Evolutionary conservation across 2,797 vertebrate genomes (phyloP).

Genomic region (Thripadectes ignobilis): DNA sequence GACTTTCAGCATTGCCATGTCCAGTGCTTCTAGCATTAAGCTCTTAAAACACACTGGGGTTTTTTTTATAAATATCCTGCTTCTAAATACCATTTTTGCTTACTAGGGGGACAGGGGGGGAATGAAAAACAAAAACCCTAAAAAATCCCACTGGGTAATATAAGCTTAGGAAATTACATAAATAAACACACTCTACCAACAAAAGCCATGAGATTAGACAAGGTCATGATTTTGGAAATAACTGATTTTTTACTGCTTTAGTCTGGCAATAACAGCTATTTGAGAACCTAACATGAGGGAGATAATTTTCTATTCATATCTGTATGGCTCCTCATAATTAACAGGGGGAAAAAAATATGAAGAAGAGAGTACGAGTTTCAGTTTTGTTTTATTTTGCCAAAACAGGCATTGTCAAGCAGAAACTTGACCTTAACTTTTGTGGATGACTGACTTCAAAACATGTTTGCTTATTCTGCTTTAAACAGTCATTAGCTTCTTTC

Average conservation of each 20-base stretch:
- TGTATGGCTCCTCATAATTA: neutral
- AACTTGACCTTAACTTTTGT: neutral
- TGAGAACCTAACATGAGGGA: neutral
- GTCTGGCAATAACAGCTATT: neutral
- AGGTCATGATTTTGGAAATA: neutral
- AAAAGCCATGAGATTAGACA: neutral
- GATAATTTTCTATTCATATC: neutral
- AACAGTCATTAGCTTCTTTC: neutral
- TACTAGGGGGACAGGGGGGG: no score
- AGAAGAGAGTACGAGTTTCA: neutral
- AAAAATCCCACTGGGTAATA: neutral
- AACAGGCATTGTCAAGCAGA: neutral
- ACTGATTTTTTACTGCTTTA: neutral
- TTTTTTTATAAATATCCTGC: neutral
- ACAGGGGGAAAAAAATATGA: neutral
- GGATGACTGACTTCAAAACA: neutral
- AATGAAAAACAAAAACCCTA: no score
- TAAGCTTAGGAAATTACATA: neutral
- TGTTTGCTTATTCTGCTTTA: neutral
- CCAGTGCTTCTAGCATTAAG: neutral
- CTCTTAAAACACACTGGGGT: neutral
- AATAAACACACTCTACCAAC: neutral
- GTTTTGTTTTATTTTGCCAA: neutral
- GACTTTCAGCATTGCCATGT: neutral
- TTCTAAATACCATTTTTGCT: neutral